Base-by-base conservation (phyloP, 1,140 invertebrate species). In the Battus philenor region DNA sequence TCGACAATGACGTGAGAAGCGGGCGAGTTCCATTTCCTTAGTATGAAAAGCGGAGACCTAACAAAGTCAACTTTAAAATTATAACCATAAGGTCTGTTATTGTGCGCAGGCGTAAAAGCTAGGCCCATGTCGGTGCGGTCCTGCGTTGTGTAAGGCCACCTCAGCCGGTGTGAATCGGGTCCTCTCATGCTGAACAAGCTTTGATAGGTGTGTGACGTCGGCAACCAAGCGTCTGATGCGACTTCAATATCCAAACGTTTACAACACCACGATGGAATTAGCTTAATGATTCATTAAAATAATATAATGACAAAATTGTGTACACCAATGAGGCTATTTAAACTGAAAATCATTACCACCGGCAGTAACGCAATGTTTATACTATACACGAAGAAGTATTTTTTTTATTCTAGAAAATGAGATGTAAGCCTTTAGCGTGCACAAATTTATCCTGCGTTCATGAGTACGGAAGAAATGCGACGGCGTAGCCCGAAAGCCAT, bases 101-200 rank as follows among this genome's bases (percentile, higher is more conserved):
- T 38, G 51, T 67, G 66, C 72, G 71, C 67, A 55, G 59, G 57
- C 69, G 54, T 46, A 30, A 75, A n/a, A 76, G 72, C 72, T 67
- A 50, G 46, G 54, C 56, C 66, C 61, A 59, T 64, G 61, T 65
- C 57, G 52, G 68, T 68, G 67, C 54, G 47, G 7, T 22, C 11
- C 29, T 47, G 49, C 48, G 50, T 53, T 38, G 51, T 55, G 26
- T 44, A 47, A 44, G 55, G 67, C 60, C 65, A 72, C 65, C 64
- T 59, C 38, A 61, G 76, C 79, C 76, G 69, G 78, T 84, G 80
- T 84, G 80, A 84, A 84, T 84, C 80, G 80, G 80, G 62, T 59
- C 61, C 52, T 61, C 16, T 62, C 60, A 67, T 72, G 65, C 66
- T 48, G 34, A 6, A 27, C 22, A 24, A 46, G 50, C 50, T 33